A percentile compares a stretch with the other conserved stretches of the same genome.
These are phyloP conservation scores for Plebejus melissa DNA, from an alignment of 2,888 invertebrate species.

Conservation along the genomic window DNA sequence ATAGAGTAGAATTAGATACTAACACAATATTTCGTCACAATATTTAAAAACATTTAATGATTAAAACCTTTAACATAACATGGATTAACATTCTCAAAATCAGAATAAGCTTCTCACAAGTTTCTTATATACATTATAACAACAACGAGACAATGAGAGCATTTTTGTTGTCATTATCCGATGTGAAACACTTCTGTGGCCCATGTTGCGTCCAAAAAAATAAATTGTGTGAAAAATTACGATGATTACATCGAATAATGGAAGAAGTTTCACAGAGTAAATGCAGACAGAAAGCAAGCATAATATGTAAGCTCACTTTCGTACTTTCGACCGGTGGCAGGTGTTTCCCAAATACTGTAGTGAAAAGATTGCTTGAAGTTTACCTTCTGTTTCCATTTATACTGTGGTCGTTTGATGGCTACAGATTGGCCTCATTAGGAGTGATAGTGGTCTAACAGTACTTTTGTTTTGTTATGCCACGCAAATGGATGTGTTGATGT, in stretches of 20 bases:
- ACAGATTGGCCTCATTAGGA: constrained; percentile 74
- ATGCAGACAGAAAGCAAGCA: background rate
- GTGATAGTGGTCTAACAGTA: constrained; percentile 69
- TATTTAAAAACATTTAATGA: background rate
- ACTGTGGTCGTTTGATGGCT: constrained; percentile 57
- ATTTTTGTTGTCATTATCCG: constrained; percentile 76
- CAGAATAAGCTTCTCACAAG: background rate
- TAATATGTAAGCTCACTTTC: background rate
- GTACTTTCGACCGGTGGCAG: background rate
- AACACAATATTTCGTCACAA: background rate
- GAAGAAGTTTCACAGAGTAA: constrained; percentile 60
- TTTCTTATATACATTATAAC: background rate
- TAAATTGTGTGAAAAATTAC: constrained; percentile 79
- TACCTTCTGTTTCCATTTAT: background rate
- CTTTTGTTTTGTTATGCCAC: constrained; percentile 59
- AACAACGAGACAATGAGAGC: constrained; percentile 39
- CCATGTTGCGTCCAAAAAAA: constrained; percentile 64
- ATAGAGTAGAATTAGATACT: too few relatives aligned
- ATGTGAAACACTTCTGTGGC: constrained; percentile 62
- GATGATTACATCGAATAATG: constrained; percentile 75
- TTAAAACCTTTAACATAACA: background rate
- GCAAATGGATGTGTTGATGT: constrained; percentile 28
- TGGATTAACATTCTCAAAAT: background rate
- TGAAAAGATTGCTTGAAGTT: background rate
- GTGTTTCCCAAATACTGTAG: background rate